Conservation (phyloP, 92 coral and sea anemone species). For the Zoanthus solanderi region DNA sequence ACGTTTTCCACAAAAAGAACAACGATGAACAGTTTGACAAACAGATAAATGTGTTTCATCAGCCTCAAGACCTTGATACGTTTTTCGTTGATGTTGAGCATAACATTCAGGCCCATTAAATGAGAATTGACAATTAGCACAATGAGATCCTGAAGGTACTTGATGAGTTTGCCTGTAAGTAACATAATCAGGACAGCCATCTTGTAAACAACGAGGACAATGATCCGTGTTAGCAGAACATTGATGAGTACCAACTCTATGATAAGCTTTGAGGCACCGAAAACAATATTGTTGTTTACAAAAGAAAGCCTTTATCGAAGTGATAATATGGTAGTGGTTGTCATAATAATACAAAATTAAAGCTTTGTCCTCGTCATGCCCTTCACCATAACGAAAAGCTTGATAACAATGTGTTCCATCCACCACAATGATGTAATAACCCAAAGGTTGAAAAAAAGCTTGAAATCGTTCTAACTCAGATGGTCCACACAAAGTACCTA, state of each 20-base stretch:
- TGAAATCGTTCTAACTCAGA: background rate
- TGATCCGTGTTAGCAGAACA: slow-evolving; percentile 2
- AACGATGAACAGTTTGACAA: background rate
- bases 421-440: background rate
- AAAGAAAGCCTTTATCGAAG: slow-evolving; percentile 2
- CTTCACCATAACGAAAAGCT: slow-evolving; percentile 5
- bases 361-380: background rate
- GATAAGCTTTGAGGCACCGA: background rate
- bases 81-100: background rate
- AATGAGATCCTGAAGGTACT: too few relatives aligned
- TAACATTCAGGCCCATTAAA: background rate
- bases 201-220: background rate
- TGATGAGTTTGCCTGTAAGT: background rate
- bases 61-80: background rate
- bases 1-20: background rate
- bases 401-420: background rate
- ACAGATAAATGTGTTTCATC: background rate
- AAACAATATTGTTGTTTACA: background rate
- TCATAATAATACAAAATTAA: background rate
- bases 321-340: background rate
- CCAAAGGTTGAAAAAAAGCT: background rate
- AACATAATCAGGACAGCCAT: background rate
- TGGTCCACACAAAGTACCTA: background rate
- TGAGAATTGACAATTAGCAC: background rate
- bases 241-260: background rate